These are phyloP conservation scores for Listronotus oregonensis DNA, from an alignment of 1,140 invertebrate genomes.

Conservation along the genomic window DNA sequence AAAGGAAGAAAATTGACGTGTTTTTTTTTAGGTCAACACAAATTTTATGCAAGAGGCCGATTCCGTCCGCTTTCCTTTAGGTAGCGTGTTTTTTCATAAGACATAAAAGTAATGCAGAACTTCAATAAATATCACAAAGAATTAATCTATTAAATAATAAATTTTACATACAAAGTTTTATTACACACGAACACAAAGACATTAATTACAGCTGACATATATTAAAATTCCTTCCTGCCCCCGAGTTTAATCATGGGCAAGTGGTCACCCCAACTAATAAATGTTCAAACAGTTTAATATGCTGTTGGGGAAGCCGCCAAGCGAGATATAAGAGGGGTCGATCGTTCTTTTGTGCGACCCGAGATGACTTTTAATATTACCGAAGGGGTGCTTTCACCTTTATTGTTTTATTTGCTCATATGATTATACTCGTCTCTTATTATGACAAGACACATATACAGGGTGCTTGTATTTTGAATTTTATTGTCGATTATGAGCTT, in stretches of 20 bases:
- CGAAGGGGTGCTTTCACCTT: slow-evolving; percentile 28
- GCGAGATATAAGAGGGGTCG: slow-evolving; percentile 33
- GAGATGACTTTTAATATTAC: slow-evolving; percentile 46
- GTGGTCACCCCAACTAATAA: slow-evolving; percentile 53
- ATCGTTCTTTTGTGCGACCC: slow-evolving; percentile 36
- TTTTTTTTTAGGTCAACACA: too few species aligned
- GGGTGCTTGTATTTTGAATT: too few species aligned
- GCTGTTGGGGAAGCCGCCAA: slow-evolving; percentile 41
- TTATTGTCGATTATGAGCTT: too few species aligned
- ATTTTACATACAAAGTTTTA: neutral
- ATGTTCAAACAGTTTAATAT: slow-evolving; percentile 52
- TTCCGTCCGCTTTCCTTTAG: too few species aligned
- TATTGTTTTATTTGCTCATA: slow-evolving; percentile 34
- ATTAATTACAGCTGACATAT: slow-evolving; percentile 51
- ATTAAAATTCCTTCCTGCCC: slow-evolving; percentile 50
- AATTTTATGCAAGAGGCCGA: too few species aligned
- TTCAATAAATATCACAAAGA: too few species aligned
- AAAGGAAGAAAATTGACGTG: too few species aligned
- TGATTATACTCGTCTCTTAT: slow-evolving; percentile 17
- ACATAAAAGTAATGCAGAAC: too few species aligned
- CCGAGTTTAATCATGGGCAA: slow-evolving; percentile 50
- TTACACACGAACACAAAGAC: slow-evolving; percentile 24
- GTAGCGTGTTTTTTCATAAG: too few species aligned
- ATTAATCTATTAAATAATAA: neutral
- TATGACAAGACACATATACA: too few species aligned